Evolutionary conservation across 2,797 vertebrate genomes (phyloP).

Genomic region (Lateolabrax maculatus): DNA sequence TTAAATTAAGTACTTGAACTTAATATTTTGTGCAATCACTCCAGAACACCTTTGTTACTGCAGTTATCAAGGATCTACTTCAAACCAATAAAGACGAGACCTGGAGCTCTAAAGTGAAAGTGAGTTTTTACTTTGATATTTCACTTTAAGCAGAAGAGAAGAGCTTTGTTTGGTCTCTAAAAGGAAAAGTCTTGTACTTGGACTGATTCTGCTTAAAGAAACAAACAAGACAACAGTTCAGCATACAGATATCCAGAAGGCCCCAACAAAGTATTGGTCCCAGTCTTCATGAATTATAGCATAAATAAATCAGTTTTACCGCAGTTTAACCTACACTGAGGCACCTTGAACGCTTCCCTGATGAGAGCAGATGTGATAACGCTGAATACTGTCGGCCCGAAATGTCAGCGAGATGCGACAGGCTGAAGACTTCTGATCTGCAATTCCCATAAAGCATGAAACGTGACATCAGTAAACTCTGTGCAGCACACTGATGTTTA

Average conservation of each 20-base stretch:
- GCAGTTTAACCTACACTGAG: not conserved
- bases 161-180: not conserved
- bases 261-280: not conserved
- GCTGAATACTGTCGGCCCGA: not conserved
- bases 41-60: not conserved
- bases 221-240: not conserved
- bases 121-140: no score
- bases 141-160: not conserved
- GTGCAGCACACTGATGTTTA: conserved; percentile 6
- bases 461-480: not conserved
- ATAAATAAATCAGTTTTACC: not conserved
- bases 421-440: not conserved
- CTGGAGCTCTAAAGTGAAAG: no score
- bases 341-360: not conserved
- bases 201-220: not conserved
- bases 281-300: not conserved
- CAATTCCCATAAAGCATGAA: not conserved
- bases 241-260: not conserved
- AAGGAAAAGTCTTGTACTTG: not conserved
- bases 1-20: no score
- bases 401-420: not conserved
- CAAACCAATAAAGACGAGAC: no score
- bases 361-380: conserved; percentile 1
- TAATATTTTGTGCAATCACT: not conserved
- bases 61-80: no score